Evolutionary conservation across 2,888 invertebrate species (phyloP).

Genomic region (Nemurella pictetii): DNA sequence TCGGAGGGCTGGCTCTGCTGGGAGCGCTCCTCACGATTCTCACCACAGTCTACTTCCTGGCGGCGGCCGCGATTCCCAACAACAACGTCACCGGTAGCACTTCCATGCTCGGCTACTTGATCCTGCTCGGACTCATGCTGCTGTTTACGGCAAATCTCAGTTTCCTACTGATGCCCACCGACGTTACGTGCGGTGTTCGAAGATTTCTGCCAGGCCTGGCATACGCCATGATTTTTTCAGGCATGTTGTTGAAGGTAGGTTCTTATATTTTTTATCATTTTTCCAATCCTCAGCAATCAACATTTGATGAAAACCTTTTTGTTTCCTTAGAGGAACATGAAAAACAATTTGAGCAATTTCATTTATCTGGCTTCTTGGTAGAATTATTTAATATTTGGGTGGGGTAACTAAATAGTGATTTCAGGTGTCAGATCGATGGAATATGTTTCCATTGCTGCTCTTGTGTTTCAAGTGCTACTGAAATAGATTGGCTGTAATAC

Average conservation of each 20-base stretch:
- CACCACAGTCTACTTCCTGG: constrained; percentile 39
- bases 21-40: constrained; percentile 39
- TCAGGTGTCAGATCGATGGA: too few relatives aligned
- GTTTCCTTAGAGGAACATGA: too few relatives aligned
- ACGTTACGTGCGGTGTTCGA: constrained; percentile 52
- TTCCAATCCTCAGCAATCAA: too few relatives aligned
- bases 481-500: too few relatives aligned
- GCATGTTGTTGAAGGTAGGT: constrained; percentile 50
- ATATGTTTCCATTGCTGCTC: too few relatives aligned
- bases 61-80: constrained; percentile 39
- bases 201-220: constrained; percentile 52
- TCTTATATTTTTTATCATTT: too few relatives aligned
- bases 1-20: constrained; percentile 37
- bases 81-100: constrained; percentile 38
- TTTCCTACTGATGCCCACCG: constrained; percentile 46
- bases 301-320: too few relatives aligned
- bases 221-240: constrained; percentile 52
- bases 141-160: constrained; percentile 48
- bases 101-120: constrained; percentile 52
- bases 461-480: too few relatives aligned
- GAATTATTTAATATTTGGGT: too few relatives aligned
- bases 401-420: too few relatives aligned
- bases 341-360: too few relatives aligned
- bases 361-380: too few relatives aligned
- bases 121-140: constrained; percentile 52